A percentile compares a stretch with the other conserved stretches of the same genome.
Conservation (phyloP, 2,113 vertebrate species). For the Sula dactylatra region DNA sequence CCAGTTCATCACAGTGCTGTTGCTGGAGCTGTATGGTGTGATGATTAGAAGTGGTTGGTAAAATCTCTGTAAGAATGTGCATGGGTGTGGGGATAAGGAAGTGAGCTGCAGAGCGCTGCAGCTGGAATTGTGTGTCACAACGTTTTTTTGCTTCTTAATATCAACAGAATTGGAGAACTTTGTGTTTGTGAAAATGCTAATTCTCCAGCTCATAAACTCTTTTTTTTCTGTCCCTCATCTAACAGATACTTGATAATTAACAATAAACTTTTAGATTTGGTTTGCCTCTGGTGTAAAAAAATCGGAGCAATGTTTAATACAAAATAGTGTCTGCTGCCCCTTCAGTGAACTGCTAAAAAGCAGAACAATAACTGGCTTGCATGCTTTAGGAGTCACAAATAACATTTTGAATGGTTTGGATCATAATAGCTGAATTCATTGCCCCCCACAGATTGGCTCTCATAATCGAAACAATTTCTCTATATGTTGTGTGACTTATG, state of each 20-base stretch:
- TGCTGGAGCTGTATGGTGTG: background rate
- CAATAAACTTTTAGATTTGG: background rate
- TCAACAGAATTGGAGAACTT: background rate
- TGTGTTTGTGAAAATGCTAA: background rate
- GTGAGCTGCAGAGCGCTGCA: background rate
- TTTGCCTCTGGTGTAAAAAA: background rate
- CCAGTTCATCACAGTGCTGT: background rate
- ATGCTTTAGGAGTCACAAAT: background rate
- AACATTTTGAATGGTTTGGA: background rate
- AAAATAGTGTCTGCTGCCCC: background rate
- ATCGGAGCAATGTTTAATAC: background rate
- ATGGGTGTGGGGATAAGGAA: background rate
- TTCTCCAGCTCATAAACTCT: background rate
- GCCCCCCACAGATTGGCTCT: background rate
- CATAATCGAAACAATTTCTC: background rate
- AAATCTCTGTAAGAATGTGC: background rate
- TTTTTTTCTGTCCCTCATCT: background rate
- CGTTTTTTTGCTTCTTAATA: background rate
- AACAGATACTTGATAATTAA: background rate
- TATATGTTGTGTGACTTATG: background rate
- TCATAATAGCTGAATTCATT: slow-evolving; percentile 33
- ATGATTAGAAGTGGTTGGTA: background rate
- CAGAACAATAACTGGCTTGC: background rate
- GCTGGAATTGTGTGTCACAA: background rate
- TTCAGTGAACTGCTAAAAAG: slow-evolving; percentile 28